phyloP scores from a whole-genome alignment of 37 sponge, comb jelly and placozoan species.

The Agelas oroides region DNA sequence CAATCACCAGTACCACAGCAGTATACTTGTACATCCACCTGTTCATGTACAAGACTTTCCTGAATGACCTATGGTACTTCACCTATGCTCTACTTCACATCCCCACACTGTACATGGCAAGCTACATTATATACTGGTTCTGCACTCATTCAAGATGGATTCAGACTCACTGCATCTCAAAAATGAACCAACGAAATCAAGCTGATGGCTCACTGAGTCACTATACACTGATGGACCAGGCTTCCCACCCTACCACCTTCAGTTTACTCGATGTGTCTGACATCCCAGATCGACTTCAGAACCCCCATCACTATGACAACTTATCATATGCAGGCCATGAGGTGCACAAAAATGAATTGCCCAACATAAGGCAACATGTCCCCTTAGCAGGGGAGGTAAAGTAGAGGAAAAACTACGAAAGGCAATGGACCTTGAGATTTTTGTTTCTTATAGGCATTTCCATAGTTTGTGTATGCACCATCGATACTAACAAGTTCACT shows the following conservation, averaged over 20 bases:
- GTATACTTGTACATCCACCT: neutral
- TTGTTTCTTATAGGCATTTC: no score
- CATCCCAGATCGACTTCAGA: constrained; percentile 26
- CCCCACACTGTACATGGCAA: constrained; percentile 15
- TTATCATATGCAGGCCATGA: no score
- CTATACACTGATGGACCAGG: no score
- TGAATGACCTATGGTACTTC: neutral
- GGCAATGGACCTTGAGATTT: no score
- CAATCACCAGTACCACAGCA: neutral
- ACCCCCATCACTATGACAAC: constrained; percentile 11
- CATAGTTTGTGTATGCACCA: no score
- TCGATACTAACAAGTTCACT: no score
- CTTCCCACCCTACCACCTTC: no score
- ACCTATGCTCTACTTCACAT: neutral
- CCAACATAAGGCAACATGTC: no score
- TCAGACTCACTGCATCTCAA: neutral
- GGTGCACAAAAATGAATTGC: no score
- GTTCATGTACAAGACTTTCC: neutral
- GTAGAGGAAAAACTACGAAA: no score
- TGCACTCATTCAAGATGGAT: constrained; percentile 2
- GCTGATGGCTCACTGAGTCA: no score
- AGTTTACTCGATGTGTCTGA: neutral
- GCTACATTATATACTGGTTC: neutral
- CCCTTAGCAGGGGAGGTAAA: no score
- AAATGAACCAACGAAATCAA: neutral